phyloP scores from a whole-genome alignment of 2,888 invertebrate genomes.

The Eupithecia subumbrata region DNA sequence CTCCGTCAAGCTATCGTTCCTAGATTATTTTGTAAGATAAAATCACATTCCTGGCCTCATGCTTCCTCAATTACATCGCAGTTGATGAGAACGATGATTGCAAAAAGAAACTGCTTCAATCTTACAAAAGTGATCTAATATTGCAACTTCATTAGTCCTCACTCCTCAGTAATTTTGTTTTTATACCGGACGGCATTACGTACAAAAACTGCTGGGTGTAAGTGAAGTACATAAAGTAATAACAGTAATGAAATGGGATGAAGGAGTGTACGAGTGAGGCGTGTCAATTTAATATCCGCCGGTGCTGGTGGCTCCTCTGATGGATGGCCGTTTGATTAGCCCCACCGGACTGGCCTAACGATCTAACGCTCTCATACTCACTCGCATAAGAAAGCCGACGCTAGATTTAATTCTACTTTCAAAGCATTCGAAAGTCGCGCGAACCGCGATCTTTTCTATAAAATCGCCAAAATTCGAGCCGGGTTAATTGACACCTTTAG shows the following conservation, averaged over 20 bases:
- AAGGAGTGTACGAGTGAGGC: slow-evolving; percentile 68
- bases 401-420: slow-evolving; percentile 41
- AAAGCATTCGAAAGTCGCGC: slow-evolving; percentile 35
- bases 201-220: slow-evolving; percentile 47
- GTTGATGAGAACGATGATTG: slow-evolving; percentile 33
- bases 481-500: slow-evolving; percentile 47
- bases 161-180: slow-evolving; percentile 39
- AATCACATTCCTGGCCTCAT: slow-evolving; percentile 46
- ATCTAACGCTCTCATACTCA: slow-evolving; percentile 50
- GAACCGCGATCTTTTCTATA: not conserved
- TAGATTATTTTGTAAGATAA: slow-evolving; percentile 55
- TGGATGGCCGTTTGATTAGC: slow-evolving; percentile 74
- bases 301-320: slow-evolving; percentile 63
- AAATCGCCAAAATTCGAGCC: slow-evolving; percentile 31
- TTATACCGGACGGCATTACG: slow-evolving; percentile 39
- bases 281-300: slow-evolving; percentile 81
- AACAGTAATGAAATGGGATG: slow-evolving; percentile 66
- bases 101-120: slow-evolving; percentile 35
- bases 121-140: slow-evolving; percentile 35
- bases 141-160: slow-evolving; percentile 32
- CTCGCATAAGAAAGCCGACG: slow-evolving; percentile 51
- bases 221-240: slow-evolving; percentile 53
- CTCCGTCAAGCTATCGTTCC: slow-evolving; percentile 43
- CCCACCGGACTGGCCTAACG: slow-evolving; percentile 60
- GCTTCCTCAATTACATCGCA: slow-evolving; percentile 54